Percentiles rank a stretch among this genome's conserved stretches.
phyloP scores from a whole-genome alignment of 2,797 vertebrate species.

The Danio aesculapii region DNA sequence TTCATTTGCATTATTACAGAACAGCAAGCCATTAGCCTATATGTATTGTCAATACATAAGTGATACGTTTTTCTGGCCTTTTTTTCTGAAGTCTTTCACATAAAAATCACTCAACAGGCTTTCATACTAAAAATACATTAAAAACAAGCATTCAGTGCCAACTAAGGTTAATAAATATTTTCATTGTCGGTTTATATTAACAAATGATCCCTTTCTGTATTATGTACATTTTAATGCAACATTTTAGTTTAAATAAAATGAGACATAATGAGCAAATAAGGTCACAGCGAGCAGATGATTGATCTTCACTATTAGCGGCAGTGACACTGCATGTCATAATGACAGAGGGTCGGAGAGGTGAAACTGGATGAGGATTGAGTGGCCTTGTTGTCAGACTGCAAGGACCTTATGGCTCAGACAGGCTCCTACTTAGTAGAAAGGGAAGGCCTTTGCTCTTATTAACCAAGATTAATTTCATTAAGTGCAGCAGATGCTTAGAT shows the following conservation, averaged over 20 bases:
- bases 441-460: slow-evolving; percentile 41
- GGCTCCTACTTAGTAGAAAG: slow-evolving; percentile 24
- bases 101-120: too few species aligned
- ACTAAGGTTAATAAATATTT: too few species aligned
- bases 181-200: too few species aligned
- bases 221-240: too few species aligned
- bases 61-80: too few species aligned
- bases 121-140: too few species aligned
- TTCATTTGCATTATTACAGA: too few species aligned
- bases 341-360: not conserved
- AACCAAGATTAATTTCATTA: slow-evolving; percentile 47
- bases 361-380: slow-evolving; percentile 11
- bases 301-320: not conserved
- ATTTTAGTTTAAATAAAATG: not conserved
- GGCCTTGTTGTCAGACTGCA: slow-evolving; percentile 22
- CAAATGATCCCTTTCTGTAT: too few species aligned
- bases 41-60: too few species aligned
- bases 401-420: slow-evolving; percentile 23
- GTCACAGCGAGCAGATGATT: not conserved
- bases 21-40: too few species aligned
- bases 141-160: too few species aligned
- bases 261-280: not conserved
- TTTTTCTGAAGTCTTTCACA: too few species aligned
- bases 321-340: not conserved
- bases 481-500: slow-evolving; percentile 38